Evolutionary conservation across 2,888 invertebrate species (phyloP), one percentile per base, ranked within the genome.

Genomic region (Coremacera marginata): DNA sequence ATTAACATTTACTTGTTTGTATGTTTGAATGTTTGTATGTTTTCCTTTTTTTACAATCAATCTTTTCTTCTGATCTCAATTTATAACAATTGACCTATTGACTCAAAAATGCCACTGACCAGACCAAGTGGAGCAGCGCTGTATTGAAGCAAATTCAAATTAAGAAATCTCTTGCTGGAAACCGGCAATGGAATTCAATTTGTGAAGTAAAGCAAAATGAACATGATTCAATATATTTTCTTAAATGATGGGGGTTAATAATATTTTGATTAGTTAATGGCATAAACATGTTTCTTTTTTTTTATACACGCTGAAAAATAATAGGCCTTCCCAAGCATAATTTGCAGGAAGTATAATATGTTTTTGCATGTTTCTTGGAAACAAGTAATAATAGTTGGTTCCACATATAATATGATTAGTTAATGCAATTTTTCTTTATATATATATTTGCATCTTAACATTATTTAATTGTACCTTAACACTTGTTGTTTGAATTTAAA

Each of bases 21-120:
- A 71, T 44, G 8, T 37, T 37, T 8, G 8, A 37, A 31, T 31
- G 31, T 31, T 31, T 31, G 31, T 31, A 60, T 22, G n/a, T n/a
- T n/a, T n/a, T n/a, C n/a, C n/a, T n/a, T 60, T 57, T 60, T 60
- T 44, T 71, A 76, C 75, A 68, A 75, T 78, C 80, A 81, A 84
- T 78, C 82, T 83, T 83, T 86, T 82, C 85, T 84, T 84, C 85
- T 86, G 83, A 84, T 86, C 85, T 82, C 86, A 86, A 86, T 86
- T 86, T 87, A 87, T 83, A 83, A 82, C 81, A 86, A 86, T 86
- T 86, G 87, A 86, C 86, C 86, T 87, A 85, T 86, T 87, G 86
- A 86, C 86, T 85, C 83, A 86, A 83, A 84, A 44, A 84, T 84
- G 84, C 83, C 82, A 83, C 82, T 79, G 83, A 84, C 84, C 86